Evolutionary conservation across 2,888 invertebrate species (phyloP), one percentile per base, ranked within the genome.

Genomic region (Pyrochroa serraticornis): DNA sequence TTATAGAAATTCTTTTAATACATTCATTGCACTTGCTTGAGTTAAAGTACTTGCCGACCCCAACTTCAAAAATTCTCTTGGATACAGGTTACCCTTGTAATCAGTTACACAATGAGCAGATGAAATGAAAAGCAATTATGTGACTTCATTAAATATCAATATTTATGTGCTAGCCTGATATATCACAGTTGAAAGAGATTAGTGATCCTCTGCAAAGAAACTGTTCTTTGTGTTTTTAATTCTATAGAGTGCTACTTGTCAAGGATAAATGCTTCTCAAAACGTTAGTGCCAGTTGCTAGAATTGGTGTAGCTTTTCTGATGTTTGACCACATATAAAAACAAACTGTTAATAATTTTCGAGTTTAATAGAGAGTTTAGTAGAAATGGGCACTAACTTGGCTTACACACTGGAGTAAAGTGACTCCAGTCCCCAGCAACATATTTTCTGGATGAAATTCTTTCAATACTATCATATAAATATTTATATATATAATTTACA

Each of bases 311-410:
- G 68, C 73, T 34, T 66, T 59, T 1, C 70, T 36, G 58, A 65
- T 49, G 73, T 71, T 51, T 72, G 62, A 42, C 78, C 78, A 60
- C 78, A 78, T 10, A 70, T 77, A 76, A 57, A 50, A 64, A 51
- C 9, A 38, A 6, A 22, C n/a, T 9, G 7, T 7, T 12, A 38
- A 9, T n/a, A n/a, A n/a, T n/a, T n/a, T 38, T 3, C 3, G 3
- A 12, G 9, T 1, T 38, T 3, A 12, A 6, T 3, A 6, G 9
- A 43, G 37, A 12, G 37, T 38, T 38, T 9, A 7, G 9, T 8
- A 12, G 38, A 54, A 51, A 12, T 2, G 13, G 14, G 3, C 8
- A 63, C 22, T 22, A 69, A 75, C 75, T 71, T 73, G 71, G 71
- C 58, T 63, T 61, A 48, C 75, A 75, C 3, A 60, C 54, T 0